Conservation (phyloP, 2,888 invertebrate species). For the Drosophila barbarae region DNA sequence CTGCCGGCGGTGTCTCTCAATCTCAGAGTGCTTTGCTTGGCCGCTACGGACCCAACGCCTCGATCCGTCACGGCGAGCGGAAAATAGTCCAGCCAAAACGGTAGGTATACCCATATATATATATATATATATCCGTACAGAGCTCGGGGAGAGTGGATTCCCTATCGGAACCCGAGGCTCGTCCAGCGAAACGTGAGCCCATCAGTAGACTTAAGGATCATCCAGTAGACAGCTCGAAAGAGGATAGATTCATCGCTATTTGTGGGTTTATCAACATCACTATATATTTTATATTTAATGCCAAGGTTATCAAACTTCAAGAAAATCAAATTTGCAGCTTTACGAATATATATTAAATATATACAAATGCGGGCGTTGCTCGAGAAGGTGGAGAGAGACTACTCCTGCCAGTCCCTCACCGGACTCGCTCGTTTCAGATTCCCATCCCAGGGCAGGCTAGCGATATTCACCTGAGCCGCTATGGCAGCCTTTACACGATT, state of each 20-base stretch:
- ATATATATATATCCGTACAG: not conserved
- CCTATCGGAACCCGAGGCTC: not conserved
- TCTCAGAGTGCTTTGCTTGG: constrained; percentile 70
- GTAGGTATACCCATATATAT: constrained; percentile 63
- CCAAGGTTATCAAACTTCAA: not conserved
- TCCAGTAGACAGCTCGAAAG: not conserved
- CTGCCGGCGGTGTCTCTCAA: constrained; percentile 63
- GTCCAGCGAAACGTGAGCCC: no score
- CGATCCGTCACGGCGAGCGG: constrained; percentile 77
- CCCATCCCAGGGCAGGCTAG: constrained; percentile 57
- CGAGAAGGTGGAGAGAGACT: no score
- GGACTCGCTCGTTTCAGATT: constrained; percentile 59
- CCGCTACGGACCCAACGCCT: constrained; percentile 74
- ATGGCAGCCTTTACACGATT: constrained; percentile 55
- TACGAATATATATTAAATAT: not conserved
- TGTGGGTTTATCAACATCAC: not conserved
- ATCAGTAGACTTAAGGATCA: not conserved
- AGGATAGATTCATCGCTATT: not conserved
- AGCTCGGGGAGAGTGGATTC: not conserved
- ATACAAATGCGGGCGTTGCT: not conserved
- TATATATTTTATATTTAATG: not conserved
- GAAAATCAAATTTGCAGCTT: not conserved
- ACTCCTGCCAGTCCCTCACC: constrained; percentile 40
- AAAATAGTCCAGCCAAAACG: constrained; percentile 78
- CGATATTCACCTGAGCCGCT: constrained; percentile 49